Conservation (phyloP, 2,113 vertebrate species). For the Cyprinus carpio region DNA sequence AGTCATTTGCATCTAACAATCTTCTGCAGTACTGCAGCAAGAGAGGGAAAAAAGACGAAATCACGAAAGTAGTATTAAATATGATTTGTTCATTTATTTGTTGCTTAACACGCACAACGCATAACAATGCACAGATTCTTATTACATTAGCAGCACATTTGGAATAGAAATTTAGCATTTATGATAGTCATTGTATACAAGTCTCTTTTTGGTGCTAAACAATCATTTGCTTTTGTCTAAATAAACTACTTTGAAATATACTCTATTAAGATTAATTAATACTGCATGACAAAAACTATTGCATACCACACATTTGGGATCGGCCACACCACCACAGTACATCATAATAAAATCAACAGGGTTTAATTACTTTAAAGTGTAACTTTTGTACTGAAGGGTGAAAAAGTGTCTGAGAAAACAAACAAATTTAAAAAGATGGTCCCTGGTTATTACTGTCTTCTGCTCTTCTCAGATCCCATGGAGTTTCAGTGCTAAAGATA, state of each 20-base stretch:
- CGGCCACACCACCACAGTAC: background rate
- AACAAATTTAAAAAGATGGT: background rate
- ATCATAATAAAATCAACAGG: background rate
- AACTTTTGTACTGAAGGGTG: background rate
- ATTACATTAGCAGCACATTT: background rate
- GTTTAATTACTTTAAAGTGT: background rate
- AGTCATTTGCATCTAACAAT: background rate
- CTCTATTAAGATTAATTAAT: background rate
- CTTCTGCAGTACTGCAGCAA: background rate
- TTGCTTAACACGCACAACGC: background rate
- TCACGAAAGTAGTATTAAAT: background rate
- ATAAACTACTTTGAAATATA: no score
- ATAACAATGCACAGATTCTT: background rate
- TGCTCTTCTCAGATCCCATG: background rate
- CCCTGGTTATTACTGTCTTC: background rate
- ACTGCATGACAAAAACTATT: background rate
- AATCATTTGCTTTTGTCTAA: background rate
- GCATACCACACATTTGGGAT: background rate
- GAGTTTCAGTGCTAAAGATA: conserved; percentile 25
- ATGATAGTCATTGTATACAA: background rate
- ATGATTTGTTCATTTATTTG: background rate
- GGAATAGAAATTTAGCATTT: background rate
- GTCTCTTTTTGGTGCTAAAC: background rate
- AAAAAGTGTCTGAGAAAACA: background rate
- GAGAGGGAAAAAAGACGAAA: background rate